Evolutionary conservation across 2,797 vertebrate species (phyloP).

Genomic region (Enteromius mattozi): DNA sequence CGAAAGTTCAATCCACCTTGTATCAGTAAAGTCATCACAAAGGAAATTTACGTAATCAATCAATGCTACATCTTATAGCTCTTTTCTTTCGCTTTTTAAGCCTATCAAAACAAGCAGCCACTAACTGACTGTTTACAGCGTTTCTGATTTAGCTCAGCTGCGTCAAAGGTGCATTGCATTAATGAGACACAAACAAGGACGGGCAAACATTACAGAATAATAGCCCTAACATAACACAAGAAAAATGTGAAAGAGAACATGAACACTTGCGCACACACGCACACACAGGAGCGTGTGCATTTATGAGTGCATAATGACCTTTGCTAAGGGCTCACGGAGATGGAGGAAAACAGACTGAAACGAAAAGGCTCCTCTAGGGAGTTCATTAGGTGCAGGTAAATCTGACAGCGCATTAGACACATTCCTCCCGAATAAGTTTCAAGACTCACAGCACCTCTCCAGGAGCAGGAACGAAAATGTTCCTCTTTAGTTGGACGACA

Average conservation of each 20-base stretch:
- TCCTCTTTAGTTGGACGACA: conserved; percentile 20
- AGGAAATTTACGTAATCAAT: conserved; percentile 49
- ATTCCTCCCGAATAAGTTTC: conserved; percentile 51
- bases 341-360: conserved; percentile 59
- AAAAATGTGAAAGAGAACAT: conserved; percentile 47
- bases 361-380: conserved; percentile 55
- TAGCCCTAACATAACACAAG: conserved; percentile 52
- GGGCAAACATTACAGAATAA: conserved; percentile 56
- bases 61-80: conserved; percentile 45
- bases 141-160: conserved; percentile 55
- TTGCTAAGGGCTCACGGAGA: conserved; percentile 57
- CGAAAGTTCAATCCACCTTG: conserved; percentile 41
- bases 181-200: conserved; percentile 57
- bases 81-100: conserved; percentile 34
- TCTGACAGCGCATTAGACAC: conserved; percentile 55
- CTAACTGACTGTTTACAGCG: conserved; percentile 48
- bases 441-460: conserved; percentile 52
- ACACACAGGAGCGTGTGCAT: conserved; percentile 45
- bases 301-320: conserved; percentile 62
- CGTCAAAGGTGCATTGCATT: conserved; percentile 47
- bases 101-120: conserved; percentile 51
- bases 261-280: neutral
- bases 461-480: conserved; percentile 40
- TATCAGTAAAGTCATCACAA: conserved; percentile 47
- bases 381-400: conserved; percentile 62